phyloP scores from a whole-genome alignment of 2,113 vertebrate species.

The Rynchops niger region DNA sequence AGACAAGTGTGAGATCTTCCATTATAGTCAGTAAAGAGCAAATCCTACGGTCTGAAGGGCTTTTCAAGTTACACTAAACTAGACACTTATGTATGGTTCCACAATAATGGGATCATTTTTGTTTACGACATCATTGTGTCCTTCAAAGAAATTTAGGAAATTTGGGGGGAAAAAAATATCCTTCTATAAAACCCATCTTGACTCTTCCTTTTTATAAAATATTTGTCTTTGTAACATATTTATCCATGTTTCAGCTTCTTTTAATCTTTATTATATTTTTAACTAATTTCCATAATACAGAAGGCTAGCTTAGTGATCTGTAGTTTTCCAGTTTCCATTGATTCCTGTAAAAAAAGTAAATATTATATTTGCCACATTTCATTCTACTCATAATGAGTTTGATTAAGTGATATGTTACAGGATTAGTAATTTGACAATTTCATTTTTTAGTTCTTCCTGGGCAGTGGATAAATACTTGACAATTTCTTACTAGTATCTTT shows the following conservation, averaged over 20 bases:
- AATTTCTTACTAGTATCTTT: background rate
- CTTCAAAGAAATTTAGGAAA: background rate
- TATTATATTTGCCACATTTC: background rate
- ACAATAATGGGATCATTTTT: background rate
- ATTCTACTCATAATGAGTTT: background rate
- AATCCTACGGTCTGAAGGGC: background rate
- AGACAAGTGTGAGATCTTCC: background rate
- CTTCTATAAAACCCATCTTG: background rate
- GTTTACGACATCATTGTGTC: background rate
- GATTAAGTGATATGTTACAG: background rate
- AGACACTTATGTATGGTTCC: background rate
- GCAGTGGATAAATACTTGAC: background rate
- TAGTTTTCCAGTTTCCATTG: background rate
- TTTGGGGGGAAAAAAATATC: fast-evolving
- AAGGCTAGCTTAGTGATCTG: background rate
- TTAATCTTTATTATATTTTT: background rate
- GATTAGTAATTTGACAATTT: background rate
- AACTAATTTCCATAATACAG: background rate
- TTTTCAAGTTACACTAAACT: background rate
- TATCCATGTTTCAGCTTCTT: background rate
- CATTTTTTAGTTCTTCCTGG: background rate
- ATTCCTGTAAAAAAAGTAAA: background rate
- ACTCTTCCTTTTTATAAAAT: background rate
- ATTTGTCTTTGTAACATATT: background rate
- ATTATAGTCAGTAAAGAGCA: background rate